Evolutionary conservation across 2,888 invertebrate genomes (phyloP), one percentile per base, ranked within the genome.

Genomic region (Drosophila vallismaia): DNA sequence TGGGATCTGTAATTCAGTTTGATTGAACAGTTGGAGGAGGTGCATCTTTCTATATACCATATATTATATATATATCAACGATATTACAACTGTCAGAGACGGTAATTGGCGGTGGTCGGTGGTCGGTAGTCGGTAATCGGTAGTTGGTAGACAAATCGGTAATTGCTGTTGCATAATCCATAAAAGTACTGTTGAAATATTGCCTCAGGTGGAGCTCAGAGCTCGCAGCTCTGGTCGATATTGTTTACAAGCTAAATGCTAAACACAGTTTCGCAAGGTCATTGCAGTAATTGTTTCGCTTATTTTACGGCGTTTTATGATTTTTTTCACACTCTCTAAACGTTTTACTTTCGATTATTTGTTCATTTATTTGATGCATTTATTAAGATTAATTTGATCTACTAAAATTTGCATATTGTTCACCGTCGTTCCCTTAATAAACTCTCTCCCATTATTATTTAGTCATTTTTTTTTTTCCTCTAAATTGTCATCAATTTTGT

Each of bases 341-440:
- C 80, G 86, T 55, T 86, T 81, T 84, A 81, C 81, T 81, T 81
- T 81, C 81, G 85, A 81, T 86, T 81, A 78, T 81, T 77, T 12
- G n/a, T n/a, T n/a, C n/a, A n/a, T n/a, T n/a, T n/a, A n/a, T n/a
- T n/a, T n/a, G n/a, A n/a, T 64, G 67, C 64, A 64, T 64, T 45
- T 14, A 66, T 64, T 29, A 66, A 66, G 64, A 66, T 66, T 52
- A 19, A 33, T 19, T 12, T n/a, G 14, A 38, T 10, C 38, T 5
- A 31, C 19, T 19, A 19, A 19, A 19, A 19, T 19, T 19, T 10
- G 14, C n/a, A 67, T 52, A 12, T 26, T 36, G 45, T 52, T 38
- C n/a, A 38, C 38, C 38, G 63, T 38, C 38, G 63, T 38, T 31
- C 66, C 38, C 45, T 7, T 10, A 12, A n/a, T 19, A 10, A 38